These are phyloP conservation scores for Phrynocephalus forsythii DNA, from an alignment of 2,797 vertebrate species.

Conservation along the genomic window DNA sequence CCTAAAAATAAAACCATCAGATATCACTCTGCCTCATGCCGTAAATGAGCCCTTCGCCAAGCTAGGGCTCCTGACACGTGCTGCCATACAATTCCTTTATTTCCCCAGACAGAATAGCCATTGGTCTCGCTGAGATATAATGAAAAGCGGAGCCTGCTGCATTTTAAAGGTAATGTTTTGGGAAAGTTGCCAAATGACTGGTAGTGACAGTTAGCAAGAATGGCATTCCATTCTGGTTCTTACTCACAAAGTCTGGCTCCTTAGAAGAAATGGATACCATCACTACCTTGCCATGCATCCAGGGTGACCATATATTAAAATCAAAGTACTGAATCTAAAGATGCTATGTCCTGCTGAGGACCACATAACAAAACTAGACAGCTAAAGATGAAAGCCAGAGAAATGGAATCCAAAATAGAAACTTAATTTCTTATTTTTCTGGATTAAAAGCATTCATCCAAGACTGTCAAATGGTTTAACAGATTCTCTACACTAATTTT, in stretches of 20 bases:
- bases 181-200: not conserved
- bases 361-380: not conserved
- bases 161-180: not conserved
- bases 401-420: conserved; percentile 12
- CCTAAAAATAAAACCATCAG: not conserved
- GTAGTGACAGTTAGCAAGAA: not conserved
- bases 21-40: not conserved
- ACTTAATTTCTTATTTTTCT: not conserved
- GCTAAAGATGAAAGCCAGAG: not conserved
- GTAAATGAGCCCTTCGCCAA: not conserved
- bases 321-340: not conserved
- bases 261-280: not conserved
- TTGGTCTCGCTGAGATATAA: not conserved
- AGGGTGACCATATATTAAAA: not conserved
- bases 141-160: not conserved
- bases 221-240: not conserved
- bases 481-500: not conserved
- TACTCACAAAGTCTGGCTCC: not conserved
- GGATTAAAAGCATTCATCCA: not conserved
- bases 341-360: not conserved
- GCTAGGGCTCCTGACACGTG: not conserved
- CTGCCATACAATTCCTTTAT: not conserved
- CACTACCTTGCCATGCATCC: not conserved
- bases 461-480: not conserved
- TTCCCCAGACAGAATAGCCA: not conserved